Evolutionary conservation across 2,888 invertebrate genomes (phyloP), one percentile per base, ranked within the genome.

Genomic region (Cheilosia urbana): DNA sequence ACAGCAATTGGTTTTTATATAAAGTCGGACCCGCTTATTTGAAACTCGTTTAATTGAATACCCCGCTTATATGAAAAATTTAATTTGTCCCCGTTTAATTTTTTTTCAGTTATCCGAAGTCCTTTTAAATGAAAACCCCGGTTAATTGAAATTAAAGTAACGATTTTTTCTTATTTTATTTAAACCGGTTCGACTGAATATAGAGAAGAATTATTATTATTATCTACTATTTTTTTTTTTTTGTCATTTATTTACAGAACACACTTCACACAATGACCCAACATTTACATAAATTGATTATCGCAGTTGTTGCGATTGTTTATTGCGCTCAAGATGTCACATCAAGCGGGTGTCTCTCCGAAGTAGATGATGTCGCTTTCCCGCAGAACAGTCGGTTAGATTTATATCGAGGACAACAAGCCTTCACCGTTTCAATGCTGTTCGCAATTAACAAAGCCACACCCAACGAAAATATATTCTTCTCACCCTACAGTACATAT

Each of bases 401-500:
- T 42, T 90, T 97, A 27, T 94, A 93, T 87, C 92, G 93, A 1
- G 95, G 95, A 0, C 94, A 95, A 88, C 94, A 94, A 88, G 94
- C 93, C 71, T 97, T 97, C 89, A 95, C 96, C 0, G 91, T 97
- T 66, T 94, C 95, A 60, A 93, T 96, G 68, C 93, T 97, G 88
- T 94, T 95, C 87, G 94, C 95, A 19, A 94, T 95, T 87, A 95
- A 95, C 87, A 92, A 93, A 72, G 94, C 94, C 19, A 94, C 95
- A 87, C 94, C 95, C 0, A 93, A 94, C 51, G 95, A 95, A 88
- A 97, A 97, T 91, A 93, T 97, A 49, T 97, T 98, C 93, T 97
- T 97, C 92, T 97, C 97, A 6, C 97, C 97, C 0, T 96, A 96
- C 93, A 97, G 97, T 88, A 95, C 97, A 15, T 96, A 97, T 90